These are phyloP conservation scores for Chelon auratus DNA, from an alignment of 2,797 vertebrate genomes.

Conservation along the genomic window DNA sequence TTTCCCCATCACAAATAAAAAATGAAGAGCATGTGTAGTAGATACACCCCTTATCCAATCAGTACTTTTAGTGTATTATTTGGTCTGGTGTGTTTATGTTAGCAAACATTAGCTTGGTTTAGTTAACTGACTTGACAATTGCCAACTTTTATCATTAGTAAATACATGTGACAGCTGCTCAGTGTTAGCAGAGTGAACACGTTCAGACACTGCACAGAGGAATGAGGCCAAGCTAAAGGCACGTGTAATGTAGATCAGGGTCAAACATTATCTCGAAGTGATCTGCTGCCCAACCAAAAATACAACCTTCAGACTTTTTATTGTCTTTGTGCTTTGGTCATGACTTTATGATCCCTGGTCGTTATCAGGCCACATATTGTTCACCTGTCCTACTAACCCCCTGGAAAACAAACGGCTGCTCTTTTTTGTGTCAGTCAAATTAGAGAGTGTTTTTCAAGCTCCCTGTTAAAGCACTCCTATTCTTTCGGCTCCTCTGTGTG, in stretches of 20 bases:
- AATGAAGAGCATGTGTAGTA: not conserved
- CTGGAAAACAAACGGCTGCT: conserved; percentile 4
- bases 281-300: not conserved
- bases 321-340: not conserved
- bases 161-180: not conserved
- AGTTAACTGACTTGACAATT: conserved; percentile 1
- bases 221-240: not conserved
- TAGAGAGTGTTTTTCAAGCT: not conserved
- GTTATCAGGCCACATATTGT: conserved; percentile 9
- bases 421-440: conserved; percentile 16
- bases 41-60: not conserved
- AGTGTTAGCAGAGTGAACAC: not conserved
- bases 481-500: conserved; percentile 17
- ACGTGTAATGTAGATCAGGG: not conserved
- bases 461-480: not conserved
- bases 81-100: not conserved
- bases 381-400: conserved; percentile 55
- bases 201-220: not conserved
- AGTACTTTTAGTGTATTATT: not conserved
- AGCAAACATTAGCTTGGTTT: not conserved
- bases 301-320: conserved; percentile 15
- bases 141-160: not conserved
- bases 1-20: not conserved
- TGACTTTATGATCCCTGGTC: conserved; percentile 6
- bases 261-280: conserved; percentile 42